Base-by-base conservation (phyloP, 2,888 invertebrate genomes). In the Phaonia tiefii region DNA sequence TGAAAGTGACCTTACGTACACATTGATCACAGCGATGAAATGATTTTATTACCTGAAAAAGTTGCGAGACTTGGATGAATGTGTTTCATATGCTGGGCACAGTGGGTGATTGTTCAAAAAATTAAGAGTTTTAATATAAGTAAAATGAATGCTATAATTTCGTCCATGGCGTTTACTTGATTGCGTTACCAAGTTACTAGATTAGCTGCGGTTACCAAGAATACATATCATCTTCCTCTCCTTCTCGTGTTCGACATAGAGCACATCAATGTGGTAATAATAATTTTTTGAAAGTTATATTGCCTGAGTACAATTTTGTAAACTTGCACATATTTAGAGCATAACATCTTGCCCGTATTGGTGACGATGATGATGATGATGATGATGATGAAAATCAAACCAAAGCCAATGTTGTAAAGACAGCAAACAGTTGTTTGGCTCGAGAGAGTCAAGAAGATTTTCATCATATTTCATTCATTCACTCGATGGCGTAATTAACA, bases 251-350 rank as follows among this genome's bases (percentile, higher is more conserved):
- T 22, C 22, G 22, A n/a, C 11, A 49, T 20, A 22, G n/a, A n/a
- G n/a, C n/a, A n/a, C n/a, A n/a, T n/a, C n/a, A n/a, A n/a, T 63
- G 22, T 46, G 46, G 44, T 17, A 60, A 39, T 44, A 20, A 25
- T 22, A 25, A 17, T 2, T 11, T 54, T 58, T 56, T 17, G 39
- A 72, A 72, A 72, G 56, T 65, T 44, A 31, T 8, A 51, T 20
- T 46, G 15, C 17, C 11, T 60, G 15, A 17, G 1, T 20, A 42
- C 11, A 20, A 11, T 63, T 42, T 63, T 26, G 20, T 20, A 63
- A 63, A 49, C 20, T 65, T 58, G 8, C 39, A 31, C 66, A 69
- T 76, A 74, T 76, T 70, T 80, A 70, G 80, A 80, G 80, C 80
- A 80, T 69, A 76, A 80, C 76, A 63, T 63, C 42, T 17, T 63